Conservation (phyloP, 2,888 invertebrate genomes). For the Formica aserva region DNA sequence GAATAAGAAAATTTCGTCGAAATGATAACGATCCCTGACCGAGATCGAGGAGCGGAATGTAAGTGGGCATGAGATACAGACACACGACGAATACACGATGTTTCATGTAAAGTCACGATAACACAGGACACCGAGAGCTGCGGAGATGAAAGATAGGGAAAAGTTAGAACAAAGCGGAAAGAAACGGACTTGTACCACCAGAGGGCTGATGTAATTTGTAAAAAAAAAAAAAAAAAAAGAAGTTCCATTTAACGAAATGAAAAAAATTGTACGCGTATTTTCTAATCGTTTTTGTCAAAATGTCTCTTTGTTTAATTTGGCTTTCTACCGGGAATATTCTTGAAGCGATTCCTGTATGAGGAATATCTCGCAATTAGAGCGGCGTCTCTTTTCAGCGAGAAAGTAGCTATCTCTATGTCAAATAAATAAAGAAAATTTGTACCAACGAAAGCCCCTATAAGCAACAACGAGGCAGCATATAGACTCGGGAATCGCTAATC, state of each 20-base stretch:
- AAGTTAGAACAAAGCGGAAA: constrained; percentile 23
- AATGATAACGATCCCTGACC: background rate
- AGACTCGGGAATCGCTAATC: constrained; percentile 33
- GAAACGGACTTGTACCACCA: constrained; percentile 51
- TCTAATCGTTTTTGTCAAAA: background rate
- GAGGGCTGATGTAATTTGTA: constrained; percentile 26
- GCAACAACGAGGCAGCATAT: constrained; percentile 36
- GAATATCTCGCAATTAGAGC: constrained; percentile 22
- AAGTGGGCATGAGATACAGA: constrained; percentile 32
- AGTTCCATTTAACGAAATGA: background rate
- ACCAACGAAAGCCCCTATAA: constrained; percentile 44
- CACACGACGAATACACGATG: constrained; percentile 51
- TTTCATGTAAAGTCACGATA: constrained; percentile 34
- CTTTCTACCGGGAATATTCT: background rate
- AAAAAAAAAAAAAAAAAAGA: too few relatives aligned
- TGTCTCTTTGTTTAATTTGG: background rate
- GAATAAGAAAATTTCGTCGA: background rate
- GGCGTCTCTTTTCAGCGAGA: constrained; percentile 13
- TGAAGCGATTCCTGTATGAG: constrained; percentile 10
- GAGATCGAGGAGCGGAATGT: background rate
- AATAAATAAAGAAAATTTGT: constrained; percentile 4
- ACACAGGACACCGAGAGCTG: constrained; percentile 42
- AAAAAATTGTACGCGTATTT: background rate
- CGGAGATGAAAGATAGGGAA: background rate
- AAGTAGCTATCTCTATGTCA: constrained; percentile 33